Percentiles rank a stretch among this genome's conserved stretches.
These are phyloP conservation scores for Rhadina sibilatrix DNA, from an alignment of 2,113 vertebrate genomes.

Conservation along the genomic window DNA sequence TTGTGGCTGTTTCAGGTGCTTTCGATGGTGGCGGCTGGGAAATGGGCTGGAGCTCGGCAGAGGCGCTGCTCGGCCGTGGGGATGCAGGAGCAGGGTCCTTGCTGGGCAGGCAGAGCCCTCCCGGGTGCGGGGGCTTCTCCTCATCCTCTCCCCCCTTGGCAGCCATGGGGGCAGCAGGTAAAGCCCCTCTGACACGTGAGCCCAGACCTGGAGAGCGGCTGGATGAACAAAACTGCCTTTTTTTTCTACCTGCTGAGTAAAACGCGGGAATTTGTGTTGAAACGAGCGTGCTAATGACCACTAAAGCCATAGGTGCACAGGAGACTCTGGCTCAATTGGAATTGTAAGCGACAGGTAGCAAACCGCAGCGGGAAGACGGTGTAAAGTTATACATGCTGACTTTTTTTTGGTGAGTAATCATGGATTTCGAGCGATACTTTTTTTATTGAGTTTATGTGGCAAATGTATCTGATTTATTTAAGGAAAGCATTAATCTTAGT, in stretches of 20 bases:
- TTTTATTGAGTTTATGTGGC: slow-evolving; percentile 58
- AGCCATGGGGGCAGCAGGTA: rapidly evolving
- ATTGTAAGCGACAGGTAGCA: neutral
- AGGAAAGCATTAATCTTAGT: slow-evolving; percentile 56
- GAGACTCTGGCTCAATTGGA: neutral
- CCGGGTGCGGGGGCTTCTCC: rapidly evolving
- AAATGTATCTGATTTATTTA: slow-evolving; percentile 71
- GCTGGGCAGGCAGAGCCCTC: slow-evolving; percentile 43
- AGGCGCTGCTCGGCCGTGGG: slow-evolving; percentile 16
- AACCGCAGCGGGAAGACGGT: slow-evolving; percentile 14
- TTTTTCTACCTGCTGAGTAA: neutral
- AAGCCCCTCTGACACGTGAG: neutral
- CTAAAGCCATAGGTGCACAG: slow-evolving; percentile 51
- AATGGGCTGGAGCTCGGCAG: slow-evolving; percentile 61
- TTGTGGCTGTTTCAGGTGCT: slow-evolving; percentile 65
- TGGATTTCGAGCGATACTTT: slow-evolving; percentile 63
- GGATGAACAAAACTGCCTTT: neutral
- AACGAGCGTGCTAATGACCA: neutral
- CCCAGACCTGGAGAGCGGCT: neutral
- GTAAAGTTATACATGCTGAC: neutral
- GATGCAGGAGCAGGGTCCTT: neutral
- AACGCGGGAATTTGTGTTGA: neutral
- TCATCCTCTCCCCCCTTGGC: neutral
- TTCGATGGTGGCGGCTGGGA: slow-evolving; percentile 50
- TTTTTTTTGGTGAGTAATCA: slow-evolving; percentile 61